These are phyloP conservation scores for Marronus borbonicus DNA, from an alignment of 2,888 invertebrate species.

Conservation along the genomic window DNA sequence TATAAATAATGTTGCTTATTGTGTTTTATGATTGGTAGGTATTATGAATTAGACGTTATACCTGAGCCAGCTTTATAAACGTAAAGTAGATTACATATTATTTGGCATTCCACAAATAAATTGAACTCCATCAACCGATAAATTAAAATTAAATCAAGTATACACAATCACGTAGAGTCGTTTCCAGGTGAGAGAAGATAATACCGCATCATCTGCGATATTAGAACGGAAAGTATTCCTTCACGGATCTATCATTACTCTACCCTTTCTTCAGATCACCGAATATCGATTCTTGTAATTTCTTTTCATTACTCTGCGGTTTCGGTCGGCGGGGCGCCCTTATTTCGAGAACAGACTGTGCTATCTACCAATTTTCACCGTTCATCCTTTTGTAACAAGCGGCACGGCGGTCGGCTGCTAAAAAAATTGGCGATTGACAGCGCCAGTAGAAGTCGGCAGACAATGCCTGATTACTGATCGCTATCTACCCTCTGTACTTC, in stretches of 20 bases:
- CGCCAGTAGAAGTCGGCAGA: constrained; percentile 54
- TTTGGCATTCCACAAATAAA: constrained; percentile 5
- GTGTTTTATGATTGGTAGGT: no score
- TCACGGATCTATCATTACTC: neutral
- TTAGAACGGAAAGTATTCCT: neutral
- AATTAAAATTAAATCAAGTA: constrained; percentile 67
- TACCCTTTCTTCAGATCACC: neutral
- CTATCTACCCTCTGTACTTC: constrained; percentile 63
- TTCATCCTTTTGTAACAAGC: constrained; percentile 5
- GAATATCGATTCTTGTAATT: constrained; percentile 21
- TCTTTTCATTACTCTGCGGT: constrained; percentile 21
- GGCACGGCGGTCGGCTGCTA: constrained; percentile 19
- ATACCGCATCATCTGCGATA: constrained; percentile 20
- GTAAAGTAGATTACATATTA: neutral
- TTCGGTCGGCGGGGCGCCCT: neutral
- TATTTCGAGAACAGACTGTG: neutral
- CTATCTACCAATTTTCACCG: constrained; percentile 18
- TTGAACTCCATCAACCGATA: constrained; percentile 59
- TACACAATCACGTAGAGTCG: constrained; percentile 62
- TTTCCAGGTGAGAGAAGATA: constrained; percentile 59
- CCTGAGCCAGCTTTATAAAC: neutral
- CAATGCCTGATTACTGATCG: constrained; percentile 65
- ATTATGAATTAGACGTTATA: no score
- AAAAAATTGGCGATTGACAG: constrained; percentile 56
- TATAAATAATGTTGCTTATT: no score